These are phyloP conservation scores for Monochamus alternatus DNA, from an alignment of 2,888 invertebrate genomes.

Conservation along the genomic window DNA sequence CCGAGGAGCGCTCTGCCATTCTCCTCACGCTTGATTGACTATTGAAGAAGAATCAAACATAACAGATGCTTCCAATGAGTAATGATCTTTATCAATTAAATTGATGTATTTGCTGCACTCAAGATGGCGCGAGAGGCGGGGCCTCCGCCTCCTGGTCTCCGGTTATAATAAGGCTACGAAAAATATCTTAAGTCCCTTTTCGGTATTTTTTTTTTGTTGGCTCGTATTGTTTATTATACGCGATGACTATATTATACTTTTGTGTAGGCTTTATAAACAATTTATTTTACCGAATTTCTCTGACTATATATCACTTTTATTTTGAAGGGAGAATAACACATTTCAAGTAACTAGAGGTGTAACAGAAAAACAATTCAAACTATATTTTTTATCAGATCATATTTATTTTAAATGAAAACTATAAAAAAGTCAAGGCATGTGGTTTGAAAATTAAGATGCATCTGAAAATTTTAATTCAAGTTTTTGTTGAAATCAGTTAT, in stretches of 20 bases:
- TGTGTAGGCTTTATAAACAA: not conserved
- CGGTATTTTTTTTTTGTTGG: constrained; percentile 15
- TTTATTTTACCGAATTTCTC: not conserved
- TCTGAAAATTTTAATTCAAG: no score
- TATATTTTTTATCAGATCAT: no score
- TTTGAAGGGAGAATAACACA: no score
- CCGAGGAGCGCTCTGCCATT: constrained; percentile 49
- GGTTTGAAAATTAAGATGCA: no score
- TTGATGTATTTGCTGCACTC: constrained; percentile 63
- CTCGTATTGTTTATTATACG: constrained; percentile 17
- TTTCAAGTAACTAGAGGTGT: no score
- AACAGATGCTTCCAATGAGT: constrained; percentile 67
- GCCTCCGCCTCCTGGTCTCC: constrained; percentile 40
- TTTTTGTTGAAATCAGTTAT: no score
- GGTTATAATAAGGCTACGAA: constrained; percentile 17
- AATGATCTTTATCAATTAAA: constrained; percentile 68
- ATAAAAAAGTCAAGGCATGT: no score
- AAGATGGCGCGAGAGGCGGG: constrained; percentile 64
- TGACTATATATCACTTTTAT: not conserved
- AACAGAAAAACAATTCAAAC: no score
- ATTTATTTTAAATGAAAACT: no score
- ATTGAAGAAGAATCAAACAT: constrained; percentile 62
- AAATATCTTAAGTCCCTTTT: constrained; percentile 26
- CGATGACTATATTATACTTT: constrained; percentile 8
- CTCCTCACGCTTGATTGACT: constrained; percentile 62